These are phyloP conservation scores for Perccottus glenii DNA, from an alignment of 2,113 vertebrate genomes.

Conservation along the genomic window DNA sequence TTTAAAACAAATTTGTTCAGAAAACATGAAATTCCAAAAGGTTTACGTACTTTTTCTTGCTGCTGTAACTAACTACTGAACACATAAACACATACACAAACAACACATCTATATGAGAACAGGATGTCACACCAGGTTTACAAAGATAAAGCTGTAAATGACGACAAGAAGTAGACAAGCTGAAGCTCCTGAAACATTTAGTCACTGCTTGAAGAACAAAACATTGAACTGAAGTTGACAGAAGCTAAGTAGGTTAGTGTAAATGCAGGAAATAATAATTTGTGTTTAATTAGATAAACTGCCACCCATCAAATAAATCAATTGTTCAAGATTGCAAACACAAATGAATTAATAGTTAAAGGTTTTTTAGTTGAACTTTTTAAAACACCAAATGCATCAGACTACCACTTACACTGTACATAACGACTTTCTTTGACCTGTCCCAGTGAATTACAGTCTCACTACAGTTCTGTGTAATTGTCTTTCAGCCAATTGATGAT, in stretches of 20 bases:
- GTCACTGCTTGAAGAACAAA: background rate
- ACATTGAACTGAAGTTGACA: background rate
- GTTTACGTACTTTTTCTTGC: too few species aligned
- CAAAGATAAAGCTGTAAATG: background rate
- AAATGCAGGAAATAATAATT: too few species aligned
- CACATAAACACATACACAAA: background rate
- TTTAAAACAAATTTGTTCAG: too few species aligned
- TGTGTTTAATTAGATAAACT: too few species aligned
- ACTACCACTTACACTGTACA: constrained; percentile 10
- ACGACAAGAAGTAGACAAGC: background rate
- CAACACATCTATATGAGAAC: too few species aligned
- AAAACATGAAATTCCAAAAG: too few species aligned
- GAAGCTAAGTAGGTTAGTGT: background rate
- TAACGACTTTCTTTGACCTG: constrained; percentile 18
- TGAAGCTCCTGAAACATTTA: background rate
- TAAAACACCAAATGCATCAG: background rate
- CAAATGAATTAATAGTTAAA: background rate
- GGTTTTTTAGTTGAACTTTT: too few species aligned
- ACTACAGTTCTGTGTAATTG: constrained; percentile 14
- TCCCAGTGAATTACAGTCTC: constrained; percentile 9
- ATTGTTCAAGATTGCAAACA: background rate
- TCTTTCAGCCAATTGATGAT: constrained; percentile 31
- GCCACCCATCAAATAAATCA: too few species aligned
- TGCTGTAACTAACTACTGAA: background rate
- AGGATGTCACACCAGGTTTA: background rate